Evolutionary conservation across 2,888 invertebrate genomes (phyloP).

Genomic region (Parascotia fuliginaria): DNA sequence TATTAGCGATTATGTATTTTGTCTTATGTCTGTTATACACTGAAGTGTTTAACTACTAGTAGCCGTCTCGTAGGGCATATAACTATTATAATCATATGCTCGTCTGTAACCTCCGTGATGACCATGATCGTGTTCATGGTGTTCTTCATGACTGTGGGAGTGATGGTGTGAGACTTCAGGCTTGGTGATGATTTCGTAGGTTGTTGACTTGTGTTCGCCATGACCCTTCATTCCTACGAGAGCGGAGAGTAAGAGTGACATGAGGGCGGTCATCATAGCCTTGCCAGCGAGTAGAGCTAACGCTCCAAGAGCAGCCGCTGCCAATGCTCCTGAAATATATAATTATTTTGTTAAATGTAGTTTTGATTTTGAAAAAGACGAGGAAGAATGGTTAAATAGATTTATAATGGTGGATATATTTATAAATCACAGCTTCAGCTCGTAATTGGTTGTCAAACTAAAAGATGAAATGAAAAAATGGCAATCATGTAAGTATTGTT

Average conservation of each 20-base stretch:
- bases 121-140: slow-evolving; percentile 83
- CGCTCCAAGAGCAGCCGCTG: slow-evolving; percentile 90
- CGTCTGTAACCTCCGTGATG: slow-evolving; percentile 85
- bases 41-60: slow-evolving; percentile 47
- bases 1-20: too few species aligned
- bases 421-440: too few species aligned
- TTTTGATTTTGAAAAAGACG: too few species aligned
- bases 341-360: too few species aligned
- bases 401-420: too few species aligned
- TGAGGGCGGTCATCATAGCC: slow-evolving; percentile 92
- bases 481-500: too few species aligned
- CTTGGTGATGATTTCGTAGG: slow-evolving; percentile 94
- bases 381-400: too few species aligned
- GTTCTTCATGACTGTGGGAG: slow-evolving; percentile 89
- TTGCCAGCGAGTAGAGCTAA: slow-evolving; percentile 93
- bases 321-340: slow-evolving; percentile 85
- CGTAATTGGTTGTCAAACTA: too few species aligned
- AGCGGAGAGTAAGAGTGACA: slow-evolving; percentile 91
- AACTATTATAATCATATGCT: slow-evolving; percentile 83
- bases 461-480: too few species aligned
- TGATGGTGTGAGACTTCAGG: slow-evolving; percentile 91
- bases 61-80: slow-evolving; percentile 74
- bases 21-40: too few species aligned
- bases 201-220: slow-evolving; percentile 90
- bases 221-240: slow-evolving; percentile 91